A percentile compares a stretch with the other conserved stretches of the same genome.
Evolutionary conservation across 2,888 invertebrate genomes (phyloP).

Genomic region (Trissolcus japonicus): DNA sequence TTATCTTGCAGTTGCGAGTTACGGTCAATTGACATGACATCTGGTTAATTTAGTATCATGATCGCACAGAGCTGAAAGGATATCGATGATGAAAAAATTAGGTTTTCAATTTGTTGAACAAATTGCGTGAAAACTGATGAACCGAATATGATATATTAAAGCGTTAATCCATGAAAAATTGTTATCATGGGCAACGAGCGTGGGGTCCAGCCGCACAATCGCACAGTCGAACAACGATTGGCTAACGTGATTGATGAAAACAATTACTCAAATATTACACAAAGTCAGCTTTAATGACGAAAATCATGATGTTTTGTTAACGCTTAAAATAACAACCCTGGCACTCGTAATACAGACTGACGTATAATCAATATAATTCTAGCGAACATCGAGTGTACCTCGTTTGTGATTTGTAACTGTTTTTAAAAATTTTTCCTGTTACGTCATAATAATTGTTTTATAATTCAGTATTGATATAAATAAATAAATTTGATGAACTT

Average conservation of each 20-base stretch:
- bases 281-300: slow-evolving; percentile 8
- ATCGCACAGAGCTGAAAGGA: slow-evolving; percentile 13
- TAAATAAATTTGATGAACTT: too few relatives aligned
- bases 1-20: neutral
- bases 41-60: slow-evolving; percentile 39
- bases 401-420: too few relatives aligned
- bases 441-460: too few relatives aligned
- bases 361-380: slow-evolving; percentile 24
- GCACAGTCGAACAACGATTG: slow-evolving; percentile 1
- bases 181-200: slow-evolving; percentile 2
- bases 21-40: slow-evolving; percentile 3
- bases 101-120: slow-evolving; percentile 26
- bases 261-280: slow-evolving; percentile 15
- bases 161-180: slow-evolving; percentile 20
- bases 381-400: neutral
- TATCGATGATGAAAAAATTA: slow-evolving; percentile 32
- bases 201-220: slow-evolving; percentile 2
- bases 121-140: slow-evolving; percentile 15
- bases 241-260: slow-evolving; percentile 17
- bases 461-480: too few relatives aligned
- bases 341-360: slow-evolving; percentile 22
- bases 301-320: slow-evolving; percentile 22
- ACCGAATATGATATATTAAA: slow-evolving; percentile 27
- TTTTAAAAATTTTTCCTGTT: slow-evolving; percentile 9
- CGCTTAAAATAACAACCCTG: neutral